Base-by-base conservation (phyloP, 2,888 invertebrate species). In the Brachyopa scutellaris region DNA sequence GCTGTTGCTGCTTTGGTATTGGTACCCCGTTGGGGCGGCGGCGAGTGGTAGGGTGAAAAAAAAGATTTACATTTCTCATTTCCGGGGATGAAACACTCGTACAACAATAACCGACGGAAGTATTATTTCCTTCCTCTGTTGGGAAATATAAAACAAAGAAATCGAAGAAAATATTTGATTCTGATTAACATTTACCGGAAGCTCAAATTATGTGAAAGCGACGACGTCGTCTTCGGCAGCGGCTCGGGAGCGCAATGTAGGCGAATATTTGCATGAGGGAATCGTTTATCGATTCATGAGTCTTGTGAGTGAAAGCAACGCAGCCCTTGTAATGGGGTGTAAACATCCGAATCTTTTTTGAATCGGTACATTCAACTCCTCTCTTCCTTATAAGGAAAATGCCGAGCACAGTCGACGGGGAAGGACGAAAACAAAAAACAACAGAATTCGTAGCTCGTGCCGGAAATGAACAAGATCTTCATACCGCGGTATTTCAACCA, bases 51-150 rank as follows among this genome's bases (percentile, higher is more conserved):
- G 26, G 7, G 9, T 38, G 26, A 1, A 11, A 13, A n/a, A 6
- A 66, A 29, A 23, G 53, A 79, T 79, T 73, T 79, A 61, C 67
- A 79, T 55, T 73, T 73, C 73, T 67, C 66, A 67, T 73, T 73
- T 64, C 57, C 40, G 38, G 49, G 31, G 49, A 49, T 23, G 66
- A 66, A 66, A 66, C 64, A 74, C 21, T 57, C 23, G 36, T 38
- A 23, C 64, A 49, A 66, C 38, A 57, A 57, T 66, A 57, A 66
- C 64, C 78, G 47, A 31, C 57, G 51, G 57, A 57, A 64, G 57
- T 33, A 64, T 57, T 64, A 33, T 61, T 61, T 72, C 40, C 49
- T 64, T 33, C 36, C 49, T 64, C 21, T 7, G 15, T n/a, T 47
- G 7, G 1, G n/a, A 36, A 36, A 29, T 2, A 23, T 8, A 13